phyloP scores from a whole-genome alignment of 2,888 invertebrate genomes.

The Drosophila lacicola region DNA sequence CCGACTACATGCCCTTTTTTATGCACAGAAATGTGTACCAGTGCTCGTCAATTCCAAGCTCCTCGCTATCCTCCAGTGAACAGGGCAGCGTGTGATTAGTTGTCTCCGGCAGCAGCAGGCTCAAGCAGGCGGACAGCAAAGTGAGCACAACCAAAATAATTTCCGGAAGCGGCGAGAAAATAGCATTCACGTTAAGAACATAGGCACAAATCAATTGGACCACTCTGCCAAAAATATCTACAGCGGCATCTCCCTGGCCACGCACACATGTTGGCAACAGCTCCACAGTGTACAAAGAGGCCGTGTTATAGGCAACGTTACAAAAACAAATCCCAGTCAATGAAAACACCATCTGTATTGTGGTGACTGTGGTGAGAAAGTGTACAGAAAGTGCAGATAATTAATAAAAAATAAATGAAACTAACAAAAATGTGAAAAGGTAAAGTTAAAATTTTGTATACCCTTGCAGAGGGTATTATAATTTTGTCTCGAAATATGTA shows the following conservation, averaged over 20 bases:
- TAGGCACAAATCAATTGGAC: constrained; percentile 88
- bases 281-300: constrained; percentile 88
- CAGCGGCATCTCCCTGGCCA: constrained; percentile 87
- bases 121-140: constrained; percentile 86
- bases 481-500: too few species aligned
- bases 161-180: constrained; percentile 86
- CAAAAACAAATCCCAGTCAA: constrained; percentile 86
- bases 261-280: constrained; percentile 88
- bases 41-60: constrained; percentile 86
- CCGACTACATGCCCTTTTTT: constrained; percentile 71
- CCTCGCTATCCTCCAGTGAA: constrained; percentile 87
- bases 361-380: constrained; percentile 57
- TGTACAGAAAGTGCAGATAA: too few species aligned
- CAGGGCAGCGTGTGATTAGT: constrained; percentile 86
- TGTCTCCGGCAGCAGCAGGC: constrained; percentile 88
- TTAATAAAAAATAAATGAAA: too few species aligned
- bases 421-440: too few species aligned
- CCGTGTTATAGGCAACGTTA: constrained; percentile 88
- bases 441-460: too few species aligned
- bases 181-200: constrained; percentile 85
- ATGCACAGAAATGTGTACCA: constrained; percentile 85
- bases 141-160: constrained; percentile 86
- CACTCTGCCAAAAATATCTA: constrained; percentile 88
- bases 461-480: too few species aligned
- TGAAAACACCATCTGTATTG: constrained; percentile 85